These are phyloP conservation scores for Esox masquinongy DNA, from an alignment of 2,797 vertebrate genomes.

Conservation along the genomic window DNA sequence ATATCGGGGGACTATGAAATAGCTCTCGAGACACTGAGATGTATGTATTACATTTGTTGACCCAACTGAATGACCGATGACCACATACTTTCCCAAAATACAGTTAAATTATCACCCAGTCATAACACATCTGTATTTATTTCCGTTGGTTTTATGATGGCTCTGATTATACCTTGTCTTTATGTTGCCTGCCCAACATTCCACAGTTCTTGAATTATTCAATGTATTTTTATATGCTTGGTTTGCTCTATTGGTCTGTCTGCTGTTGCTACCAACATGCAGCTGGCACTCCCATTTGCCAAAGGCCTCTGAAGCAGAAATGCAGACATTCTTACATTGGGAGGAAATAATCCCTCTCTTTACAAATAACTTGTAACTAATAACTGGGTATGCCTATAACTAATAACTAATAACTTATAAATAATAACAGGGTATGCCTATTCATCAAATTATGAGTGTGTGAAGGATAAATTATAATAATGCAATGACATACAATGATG, in stretches of 20 bases:
- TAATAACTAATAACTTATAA: slow-evolving; percentile 38
- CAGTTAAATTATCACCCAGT: too few species aligned
- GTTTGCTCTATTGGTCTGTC: slow-evolving; percentile 41
- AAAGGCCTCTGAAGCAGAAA: slow-evolving; percentile 35
- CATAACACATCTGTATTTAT: too few species aligned
- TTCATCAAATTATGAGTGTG: slow-evolving; percentile 6
- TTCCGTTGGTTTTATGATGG: too few species aligned
- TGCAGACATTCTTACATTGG: slow-evolving; percentile 26
- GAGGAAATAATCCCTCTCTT: slow-evolving; percentile 39
- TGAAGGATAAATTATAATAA: neutral
- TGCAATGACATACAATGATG: neutral
- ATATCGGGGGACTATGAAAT: too few species aligned
- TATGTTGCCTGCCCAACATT: neutral
- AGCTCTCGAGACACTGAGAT: too few species aligned
- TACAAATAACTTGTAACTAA: slow-evolving; percentile 50
- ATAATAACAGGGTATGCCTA: neutral
- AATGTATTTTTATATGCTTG: slow-evolving; percentile 49
- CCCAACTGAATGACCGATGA: too few species aligned
- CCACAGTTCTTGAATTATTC: slow-evolving; percentile 68
- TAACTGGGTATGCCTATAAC: slow-evolving; percentile 3
- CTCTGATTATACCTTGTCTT: too few species aligned
- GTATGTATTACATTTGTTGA: too few species aligned
- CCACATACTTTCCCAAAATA: too few species aligned
- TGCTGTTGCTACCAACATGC: slow-evolving; percentile 50
- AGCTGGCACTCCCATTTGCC: slow-evolving; percentile 32